Base-by-base conservation (phyloP, 2,797 vertebrate genomes). In the Malacoraja senta region DNA sequence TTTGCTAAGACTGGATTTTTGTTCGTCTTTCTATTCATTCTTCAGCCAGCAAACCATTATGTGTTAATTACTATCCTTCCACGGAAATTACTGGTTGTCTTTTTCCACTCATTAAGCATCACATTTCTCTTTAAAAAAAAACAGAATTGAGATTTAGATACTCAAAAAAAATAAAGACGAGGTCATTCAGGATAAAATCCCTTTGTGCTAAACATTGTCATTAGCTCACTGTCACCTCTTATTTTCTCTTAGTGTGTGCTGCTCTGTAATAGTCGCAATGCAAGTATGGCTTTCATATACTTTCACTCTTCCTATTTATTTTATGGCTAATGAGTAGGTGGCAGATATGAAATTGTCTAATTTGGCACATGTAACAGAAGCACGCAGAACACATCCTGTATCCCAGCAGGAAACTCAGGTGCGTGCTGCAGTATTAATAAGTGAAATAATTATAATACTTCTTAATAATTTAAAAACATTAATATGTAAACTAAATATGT, bases 21-120 rank as follows among this genome's bases (percentile, higher is more conserved):
- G 96, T 97, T 98, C 97, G 96, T 96, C 96, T 97, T 98, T 97
- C 97, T 98, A 97, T 98, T 97, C 97, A 98, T 98, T 97, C 97
- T 95, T 95, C 95, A 95, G 95, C 96, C 95, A 95, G 95, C 95
- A 96, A 96, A 97, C 96, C 94, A 95, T 97, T 95, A 95, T 95
- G 95, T 95, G 95, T 94, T 96, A 94, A 94, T 96, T 95, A 96
- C 95, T 96, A 76, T 92, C 72, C 96, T 97, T 95, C 94, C 96
- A 94, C 95, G 95, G 96, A 97, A 96, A 95, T 96, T 96, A 94
- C 96, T 93, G 95, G 93, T 97, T 97, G 96, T 94, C 94, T 96
- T 97, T 96, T 92, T 58, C 90, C 38, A 92, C 68, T 92, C 90
- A 92, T 92, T 92, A 92, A 76, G 72, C 72, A 76, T 92, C 53